phyloP scores from a whole-genome alignment of 2,113 vertebrate genomes.

The Seriola aureovittata region DNA sequence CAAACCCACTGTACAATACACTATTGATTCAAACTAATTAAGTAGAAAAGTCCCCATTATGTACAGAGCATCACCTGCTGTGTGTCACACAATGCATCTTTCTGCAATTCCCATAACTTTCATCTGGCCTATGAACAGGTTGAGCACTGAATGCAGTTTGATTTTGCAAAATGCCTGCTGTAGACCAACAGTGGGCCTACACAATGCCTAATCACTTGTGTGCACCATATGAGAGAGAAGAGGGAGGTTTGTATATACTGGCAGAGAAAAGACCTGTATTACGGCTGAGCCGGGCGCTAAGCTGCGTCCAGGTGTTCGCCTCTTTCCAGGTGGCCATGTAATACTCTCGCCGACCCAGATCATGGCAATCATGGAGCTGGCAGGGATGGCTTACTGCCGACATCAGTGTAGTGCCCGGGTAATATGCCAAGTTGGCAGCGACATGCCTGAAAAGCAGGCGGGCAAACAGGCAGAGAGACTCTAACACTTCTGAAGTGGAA shows the following conservation, averaged over 20 bases:
- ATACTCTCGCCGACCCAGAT: conserved; percentile 78
- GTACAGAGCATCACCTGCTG: conserved; percentile 18
- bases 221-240: conserved; percentile 28
- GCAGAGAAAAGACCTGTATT: conserved; percentile 60
- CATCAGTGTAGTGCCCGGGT: conserved; percentile 57
- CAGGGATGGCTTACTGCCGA: conserved; percentile 65
- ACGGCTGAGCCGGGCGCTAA: conserved; percentile 72
- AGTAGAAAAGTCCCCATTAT: neutral
- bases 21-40: conserved; percentile 16
- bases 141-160: conserved; percentile 33
- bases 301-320: conserved; percentile 77
- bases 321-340: conserved; percentile 81
- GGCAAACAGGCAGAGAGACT: conserved; percentile 52
- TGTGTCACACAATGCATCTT: conserved; percentile 22
- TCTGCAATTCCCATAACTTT: conserved; percentile 30
- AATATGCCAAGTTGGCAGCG: conserved; percentile 73
- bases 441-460: conserved; percentile 48
- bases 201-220: conserved; percentile 64
- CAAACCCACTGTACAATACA: conserved; percentile 4
- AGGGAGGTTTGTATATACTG: conserved; percentile 47
- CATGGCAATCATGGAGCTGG: conserved; percentile 77
- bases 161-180: conserved; percentile 52
- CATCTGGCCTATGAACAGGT: conserved; percentile 7
- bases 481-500: conserved; percentile 43
- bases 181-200: conserved; percentile 24